Evolutionary conservation across 2,113 vertebrate genomes (phyloP).

Genomic region (Hemiprocne comata): DNA sequence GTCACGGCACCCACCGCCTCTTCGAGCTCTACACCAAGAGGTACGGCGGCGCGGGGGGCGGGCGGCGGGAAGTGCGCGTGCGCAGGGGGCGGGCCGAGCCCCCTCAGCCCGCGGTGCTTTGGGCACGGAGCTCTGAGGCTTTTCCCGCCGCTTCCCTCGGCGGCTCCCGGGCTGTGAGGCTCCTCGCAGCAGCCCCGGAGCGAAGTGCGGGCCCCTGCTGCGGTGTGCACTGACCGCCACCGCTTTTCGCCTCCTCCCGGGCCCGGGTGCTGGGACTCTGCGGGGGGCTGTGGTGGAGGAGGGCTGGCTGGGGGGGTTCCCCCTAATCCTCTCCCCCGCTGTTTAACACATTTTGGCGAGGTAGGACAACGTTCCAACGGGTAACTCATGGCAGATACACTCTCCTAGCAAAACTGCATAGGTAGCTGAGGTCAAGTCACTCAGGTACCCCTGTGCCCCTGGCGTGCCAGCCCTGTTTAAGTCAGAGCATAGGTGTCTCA

Average conservation of each 20-base stretch:
- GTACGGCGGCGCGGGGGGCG: conserved; percentile 45
- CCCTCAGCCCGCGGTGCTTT: no score
- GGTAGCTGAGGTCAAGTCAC: accelerated
- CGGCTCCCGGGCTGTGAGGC: no score
- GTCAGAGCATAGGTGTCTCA: neutral
- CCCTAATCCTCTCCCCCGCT: neutral
- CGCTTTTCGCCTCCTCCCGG: no score
- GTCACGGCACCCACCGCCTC: conserved; percentile 90
- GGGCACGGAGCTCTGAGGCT: no score
- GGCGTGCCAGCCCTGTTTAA: accelerated
- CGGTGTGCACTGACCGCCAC: no score
- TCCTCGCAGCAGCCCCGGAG: no score
- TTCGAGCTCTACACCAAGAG: conserved; percentile 95
- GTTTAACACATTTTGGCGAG: no score
- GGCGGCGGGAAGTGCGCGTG: neutral
- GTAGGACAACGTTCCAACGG: accelerated
- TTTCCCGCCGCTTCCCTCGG: no score
- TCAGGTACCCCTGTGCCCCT: accelerated
- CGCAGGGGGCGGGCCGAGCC: neutral
- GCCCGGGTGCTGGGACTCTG: no score
- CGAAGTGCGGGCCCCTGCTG: no score
- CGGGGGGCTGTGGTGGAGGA: no score
- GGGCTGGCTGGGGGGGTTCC: accelerated
- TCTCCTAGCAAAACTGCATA: neutral
- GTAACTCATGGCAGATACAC: accelerated